phyloP scores from a whole-genome alignment of 2,888 invertebrate species.

The Drosophila hamatofila region DNA sequence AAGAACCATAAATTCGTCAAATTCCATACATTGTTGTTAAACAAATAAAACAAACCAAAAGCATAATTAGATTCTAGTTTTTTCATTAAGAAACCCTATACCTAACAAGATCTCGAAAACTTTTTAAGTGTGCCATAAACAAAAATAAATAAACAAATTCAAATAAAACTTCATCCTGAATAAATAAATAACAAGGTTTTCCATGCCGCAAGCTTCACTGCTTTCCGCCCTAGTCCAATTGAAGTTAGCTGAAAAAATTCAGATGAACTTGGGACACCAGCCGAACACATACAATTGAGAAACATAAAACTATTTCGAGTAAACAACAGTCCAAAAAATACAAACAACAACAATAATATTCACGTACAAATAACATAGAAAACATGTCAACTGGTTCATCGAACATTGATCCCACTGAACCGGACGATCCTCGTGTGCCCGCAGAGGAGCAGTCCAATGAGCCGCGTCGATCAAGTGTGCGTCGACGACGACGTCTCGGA shows the following conservation, averaged over 20 bases:
- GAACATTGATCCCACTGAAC: neutral
- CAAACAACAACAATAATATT: neutral
- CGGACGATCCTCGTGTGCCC: too few species aligned
- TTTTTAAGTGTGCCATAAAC: too few species aligned
- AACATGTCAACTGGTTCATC: constrained; percentile 2
- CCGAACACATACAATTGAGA: neutral
- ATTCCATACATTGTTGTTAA: too few species aligned
- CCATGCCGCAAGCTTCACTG: neutral
- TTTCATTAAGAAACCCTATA: too few species aligned
- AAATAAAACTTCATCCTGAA: too few species aligned
- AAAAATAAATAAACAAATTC: too few species aligned
- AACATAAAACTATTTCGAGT: neutral
- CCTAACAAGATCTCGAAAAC: too few species aligned
- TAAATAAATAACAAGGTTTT: neutral
- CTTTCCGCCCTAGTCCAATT: too few species aligned
- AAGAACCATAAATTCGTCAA: neutral
- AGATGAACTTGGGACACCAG: neutral
- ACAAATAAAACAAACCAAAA: too few species aligned
- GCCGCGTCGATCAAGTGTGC: too few species aligned
- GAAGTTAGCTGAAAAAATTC: neutral
- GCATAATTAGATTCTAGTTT: too few species aligned
- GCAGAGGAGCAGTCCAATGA: fast-evolving
- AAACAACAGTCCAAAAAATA: neutral
- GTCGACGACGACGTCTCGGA: neutral
- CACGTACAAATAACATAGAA: neutral